Conservation (phyloP, 2,113 vertebrate genomes). For the Drymodes brunneopygia region DNA sequence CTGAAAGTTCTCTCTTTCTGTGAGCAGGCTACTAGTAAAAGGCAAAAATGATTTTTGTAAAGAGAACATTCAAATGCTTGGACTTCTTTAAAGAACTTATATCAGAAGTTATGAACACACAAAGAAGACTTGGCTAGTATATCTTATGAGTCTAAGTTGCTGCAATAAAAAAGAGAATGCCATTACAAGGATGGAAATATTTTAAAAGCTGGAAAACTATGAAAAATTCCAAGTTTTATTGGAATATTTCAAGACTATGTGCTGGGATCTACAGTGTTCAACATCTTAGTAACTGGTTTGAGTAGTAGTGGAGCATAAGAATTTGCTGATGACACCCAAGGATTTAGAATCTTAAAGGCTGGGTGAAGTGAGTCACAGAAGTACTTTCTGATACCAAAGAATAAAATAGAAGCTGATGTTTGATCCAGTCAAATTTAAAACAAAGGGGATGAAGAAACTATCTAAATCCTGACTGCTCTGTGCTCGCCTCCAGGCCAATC, state of each 20-base stretch:
- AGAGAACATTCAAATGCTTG: neutral
- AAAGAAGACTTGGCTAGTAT: neutral
- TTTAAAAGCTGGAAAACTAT: neutral
- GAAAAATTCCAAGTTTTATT: neutral
- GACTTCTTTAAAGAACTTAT: neutral
- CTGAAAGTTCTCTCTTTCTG: neutral
- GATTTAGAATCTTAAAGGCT: neutral
- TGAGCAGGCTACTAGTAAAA: neutral
- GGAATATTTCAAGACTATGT: neutral
- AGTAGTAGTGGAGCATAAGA: neutral
- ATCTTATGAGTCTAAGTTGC: neutral
- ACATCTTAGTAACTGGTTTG: neutral
- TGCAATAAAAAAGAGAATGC: neutral
- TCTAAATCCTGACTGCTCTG: neutral
- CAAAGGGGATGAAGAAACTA: neutral
- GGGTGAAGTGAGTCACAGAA: neutral
- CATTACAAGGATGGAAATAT: neutral
- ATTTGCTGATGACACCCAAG: neutral
- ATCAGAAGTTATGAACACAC: neutral
- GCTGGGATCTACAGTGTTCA: neutral
- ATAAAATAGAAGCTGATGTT: neutral
- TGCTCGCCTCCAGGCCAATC: neutral
- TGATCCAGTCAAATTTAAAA: neutral
- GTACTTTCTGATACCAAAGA: neutral
- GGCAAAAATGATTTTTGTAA: neutral